Base-by-base conservation (phyloP, 2,113 vertebrate species). In the Oryzias celebensis region DNA sequence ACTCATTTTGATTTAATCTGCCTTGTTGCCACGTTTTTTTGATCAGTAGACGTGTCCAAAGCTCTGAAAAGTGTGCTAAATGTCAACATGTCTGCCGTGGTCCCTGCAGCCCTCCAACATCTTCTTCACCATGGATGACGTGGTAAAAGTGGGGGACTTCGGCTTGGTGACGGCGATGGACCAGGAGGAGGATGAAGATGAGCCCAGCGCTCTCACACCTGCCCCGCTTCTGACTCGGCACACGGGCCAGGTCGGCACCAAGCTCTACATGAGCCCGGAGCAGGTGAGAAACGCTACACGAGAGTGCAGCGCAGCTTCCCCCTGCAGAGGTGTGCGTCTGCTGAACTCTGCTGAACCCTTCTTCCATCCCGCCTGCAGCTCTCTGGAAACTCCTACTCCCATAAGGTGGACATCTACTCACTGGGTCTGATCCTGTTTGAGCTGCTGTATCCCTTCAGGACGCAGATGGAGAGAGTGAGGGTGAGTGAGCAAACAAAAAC, bases 321-420 rank as follows among this genome's bases (percentile, higher is more conserved):
- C 8, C 36, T 2, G 36, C 36, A 12, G 7, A 36, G 36, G 36
- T 3, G 36, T 36, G 8, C 36, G 8, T 12, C 36, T 3, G 10
- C 36, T 36, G 8, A 36, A 36, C 36, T 12, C 36, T 3, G 10
- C 36, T 36, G 8, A 36, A 36, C 36, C 12, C 36, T 12, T 8
- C 16, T 20, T 48, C 47, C 20, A 12, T 20, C 6, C 46, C n/a
- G 47, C 16, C 74, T 64, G n/a, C 91, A 99, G 97, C 92, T 98
- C 65, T 95, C 93, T 78, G 96, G 97, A 57, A 97, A 95, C 88
- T 95, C 89, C 13, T 99, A 99, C 73, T 99, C 96, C 1, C 97
- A 99, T 79, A 99, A 99, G 88, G 97, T 99, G 90, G 97, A 99
- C 77, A 98, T 99, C 84, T 99, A 98, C 71, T 99, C 97, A 26